phyloP scores from a whole-genome alignment of 1,140 invertebrate genomes.

The Drosophila teissieri region DNA sequence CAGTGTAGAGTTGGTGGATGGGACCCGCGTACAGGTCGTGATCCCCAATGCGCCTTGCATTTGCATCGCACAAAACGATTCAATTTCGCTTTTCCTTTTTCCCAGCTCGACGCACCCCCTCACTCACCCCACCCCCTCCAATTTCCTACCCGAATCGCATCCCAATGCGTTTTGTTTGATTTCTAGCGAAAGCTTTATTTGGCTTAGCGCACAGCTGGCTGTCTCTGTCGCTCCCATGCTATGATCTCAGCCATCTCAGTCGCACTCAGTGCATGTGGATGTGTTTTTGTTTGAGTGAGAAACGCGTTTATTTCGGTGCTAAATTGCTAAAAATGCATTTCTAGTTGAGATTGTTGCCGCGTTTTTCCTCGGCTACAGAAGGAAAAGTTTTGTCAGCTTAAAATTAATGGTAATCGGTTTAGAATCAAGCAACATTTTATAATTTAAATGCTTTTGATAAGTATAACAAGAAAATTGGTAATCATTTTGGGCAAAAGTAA shows the following conservation, averaged over 20 bases:
- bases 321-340: constrained; percentile 43
- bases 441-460: no score
- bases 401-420: constrained; percentile 34
- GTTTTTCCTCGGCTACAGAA: background rate
- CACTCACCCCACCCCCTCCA: background rate
- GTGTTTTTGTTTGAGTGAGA: constrained; percentile 11
- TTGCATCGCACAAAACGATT: constrained; percentile 57
- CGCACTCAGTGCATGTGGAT: background rate
- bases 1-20: constrained; percentile 9
- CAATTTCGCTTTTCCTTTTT: constrained; percentile 52
- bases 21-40: constrained; percentile 21
- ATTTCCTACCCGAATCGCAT: constrained; percentile 26
- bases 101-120: background rate
- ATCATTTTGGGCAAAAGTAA: no score
- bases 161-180: constrained; percentile 53
- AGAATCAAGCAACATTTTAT: background rate
- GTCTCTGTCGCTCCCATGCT: constrained; percentile 1
- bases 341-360: constrained; percentile 17
- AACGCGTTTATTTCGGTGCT: constrained; percentile 41
- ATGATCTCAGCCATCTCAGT: background rate
- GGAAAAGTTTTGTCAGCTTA: constrained; percentile 25
- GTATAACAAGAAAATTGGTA: no score
- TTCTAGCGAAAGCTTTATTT: constrained; percentile 65
- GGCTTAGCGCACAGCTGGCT: constrained; percentile 45
- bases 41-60: constrained; percentile 33